phyloP scores from a whole-genome alignment of 2,888 invertebrate species.

The Malthinus seriepunctatus region DNA sequence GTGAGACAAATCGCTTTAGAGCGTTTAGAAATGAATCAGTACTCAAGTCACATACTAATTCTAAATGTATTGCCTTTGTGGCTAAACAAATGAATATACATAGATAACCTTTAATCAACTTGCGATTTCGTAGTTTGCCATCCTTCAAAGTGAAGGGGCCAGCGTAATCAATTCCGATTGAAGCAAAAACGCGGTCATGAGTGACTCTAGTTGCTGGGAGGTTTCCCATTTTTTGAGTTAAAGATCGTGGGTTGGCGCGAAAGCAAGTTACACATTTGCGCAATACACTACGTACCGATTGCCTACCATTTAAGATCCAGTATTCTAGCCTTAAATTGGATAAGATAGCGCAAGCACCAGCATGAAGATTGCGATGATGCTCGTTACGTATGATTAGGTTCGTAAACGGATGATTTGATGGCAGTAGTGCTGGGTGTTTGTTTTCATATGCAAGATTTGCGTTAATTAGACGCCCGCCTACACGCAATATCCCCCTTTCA shows the following conservation, averaged over 20 bases:
- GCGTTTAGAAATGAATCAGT: too few relatives aligned
- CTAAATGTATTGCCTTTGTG: slow-evolving; percentile 11
- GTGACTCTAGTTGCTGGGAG: slow-evolving; percentile 6
- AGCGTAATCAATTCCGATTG: too few relatives aligned
- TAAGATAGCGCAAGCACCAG: slow-evolving; percentile 6
- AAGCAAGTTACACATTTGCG: slow-evolving; percentile 12
- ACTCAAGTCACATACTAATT: too few relatives aligned
- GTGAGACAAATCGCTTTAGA: too few relatives aligned
- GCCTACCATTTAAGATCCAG: slow-evolving; percentile 10
- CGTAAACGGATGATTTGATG: neutral
- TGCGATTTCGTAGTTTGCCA: slow-evolving; percentile 7
- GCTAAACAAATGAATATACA: slow-evolving; percentile 34
- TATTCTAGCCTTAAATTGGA: slow-evolving; percentile 1
- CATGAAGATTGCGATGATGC: slow-evolving; percentile 4
- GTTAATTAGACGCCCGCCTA: too few relatives aligned
- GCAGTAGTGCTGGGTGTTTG: slow-evolving; percentile 9
- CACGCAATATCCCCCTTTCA: too few relatives aligned
- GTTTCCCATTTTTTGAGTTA: slow-evolving; percentile 6
- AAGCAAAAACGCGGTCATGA: neutral
- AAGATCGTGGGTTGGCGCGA: slow-evolving; percentile 1
- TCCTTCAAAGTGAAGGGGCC: slow-evolving; percentile 10
- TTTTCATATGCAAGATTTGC: slow-evolving; percentile 5
- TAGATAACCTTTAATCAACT: neutral
- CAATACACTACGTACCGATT: neutral
- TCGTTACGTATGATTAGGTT: slow-evolving; percentile 1